Evolutionary conservation across 2,113 vertebrate genomes (phyloP), one percentile per base, ranked within the genome.

Genomic region (Myotis yumanensis): DNA sequence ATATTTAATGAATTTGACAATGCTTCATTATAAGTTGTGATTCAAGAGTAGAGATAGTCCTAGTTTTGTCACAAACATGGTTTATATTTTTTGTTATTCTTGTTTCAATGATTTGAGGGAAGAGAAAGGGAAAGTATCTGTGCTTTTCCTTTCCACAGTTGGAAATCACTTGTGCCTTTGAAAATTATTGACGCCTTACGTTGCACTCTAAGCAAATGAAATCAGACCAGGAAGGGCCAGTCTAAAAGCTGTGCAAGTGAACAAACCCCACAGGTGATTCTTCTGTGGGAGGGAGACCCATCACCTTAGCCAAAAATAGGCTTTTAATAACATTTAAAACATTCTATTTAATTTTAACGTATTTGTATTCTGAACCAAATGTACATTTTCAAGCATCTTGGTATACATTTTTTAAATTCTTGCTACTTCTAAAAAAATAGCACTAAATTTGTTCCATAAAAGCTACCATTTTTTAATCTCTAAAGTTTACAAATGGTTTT

Each of bases 31-130:
- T 83, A 79, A 86, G 72, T 30, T 35, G 11, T 79, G 28, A 90
- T 37, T 90, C 30, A 90, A 77, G 30, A 68, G 37, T 59, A 82
- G 7, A 92, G 37, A 72, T 72, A 69, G 40, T 22, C 14, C 37
- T 83, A 59, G 4, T 86, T 69, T 82, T 94, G 30, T 68, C 52
- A 92, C 94, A 94, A 92, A 48, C 7, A 23, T 54, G 17, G 17
- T 59, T 71, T 92, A 25, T 7, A 46, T 59, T 35, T 75, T 85
- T 48, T 76, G 59, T 51, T 72, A 64, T 66, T 85, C 18, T 69
- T 43, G 7, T 83, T 81, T 62, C 28, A 57, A 22, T 81, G 51
- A 81, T 73, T 59, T 81, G 23, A 91, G 40, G 64, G n/a, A 43
- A 68, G 46, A 81, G 5, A 86, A 94, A 76, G 5, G 22, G 7